phyloP scores from a whole-genome alignment of 2,888 invertebrate species.

The Eristalinus sepulchralis region DNA sequence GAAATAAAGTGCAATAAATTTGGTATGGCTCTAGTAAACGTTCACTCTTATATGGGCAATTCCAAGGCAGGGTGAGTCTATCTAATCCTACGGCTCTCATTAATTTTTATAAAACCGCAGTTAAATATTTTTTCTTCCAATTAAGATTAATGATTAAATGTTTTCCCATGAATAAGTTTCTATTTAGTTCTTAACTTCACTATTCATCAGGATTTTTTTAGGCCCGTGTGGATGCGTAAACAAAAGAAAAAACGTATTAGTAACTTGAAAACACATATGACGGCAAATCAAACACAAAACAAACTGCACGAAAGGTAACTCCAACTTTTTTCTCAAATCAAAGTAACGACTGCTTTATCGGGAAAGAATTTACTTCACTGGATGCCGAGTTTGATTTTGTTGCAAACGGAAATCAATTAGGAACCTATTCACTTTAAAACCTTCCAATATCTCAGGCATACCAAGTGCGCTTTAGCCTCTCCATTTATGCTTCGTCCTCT shows the following conservation, averaged over 20 bases:
- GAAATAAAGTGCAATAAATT: too few species aligned
- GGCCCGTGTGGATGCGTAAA: not conserved
- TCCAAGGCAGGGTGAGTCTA: too few species aligned
- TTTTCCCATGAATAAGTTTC: not conserved
- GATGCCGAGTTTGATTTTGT: not conserved
- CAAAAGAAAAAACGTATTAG: too few species aligned
- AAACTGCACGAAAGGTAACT: not conserved
- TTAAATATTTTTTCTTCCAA: too few species aligned
- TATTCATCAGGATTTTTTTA: not conserved
- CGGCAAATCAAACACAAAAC: not conserved
- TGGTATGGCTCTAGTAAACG: too few species aligned
- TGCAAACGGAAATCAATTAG: conserved; percentile 48
- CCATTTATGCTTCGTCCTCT: not conserved
- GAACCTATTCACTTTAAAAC: conserved; percentile 22
- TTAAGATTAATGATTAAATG: not conserved
- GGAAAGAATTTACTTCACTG: not conserved
- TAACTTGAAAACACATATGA: not conserved
- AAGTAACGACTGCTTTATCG: not conserved
- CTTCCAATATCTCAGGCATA: conserved; percentile 1
- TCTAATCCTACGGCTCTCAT: too few species aligned
- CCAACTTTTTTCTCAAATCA: not conserved
- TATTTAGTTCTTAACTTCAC: not conserved
- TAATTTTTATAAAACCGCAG: too few species aligned
- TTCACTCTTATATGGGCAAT: too few species aligned
- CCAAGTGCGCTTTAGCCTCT: not conserved